A percentile compares a stretch with the other conserved stretches of the same genome.
Evolutionary conservation across 2,797 vertebrate genomes (phyloP).

Genomic region (Discoglossus pictus): DNA sequence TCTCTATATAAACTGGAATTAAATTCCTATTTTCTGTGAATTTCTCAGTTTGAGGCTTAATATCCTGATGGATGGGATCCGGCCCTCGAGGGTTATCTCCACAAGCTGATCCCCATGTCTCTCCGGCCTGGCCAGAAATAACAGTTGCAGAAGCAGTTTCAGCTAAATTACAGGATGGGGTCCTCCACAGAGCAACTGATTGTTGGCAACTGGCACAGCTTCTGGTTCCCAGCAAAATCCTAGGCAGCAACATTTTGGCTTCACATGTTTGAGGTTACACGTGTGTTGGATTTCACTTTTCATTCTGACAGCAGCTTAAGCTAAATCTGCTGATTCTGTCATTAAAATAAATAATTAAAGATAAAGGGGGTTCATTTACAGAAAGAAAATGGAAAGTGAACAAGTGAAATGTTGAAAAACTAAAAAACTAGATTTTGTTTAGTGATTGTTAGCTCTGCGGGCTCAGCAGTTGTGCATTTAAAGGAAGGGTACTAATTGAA

Average conservation of each 20-base stretch:
- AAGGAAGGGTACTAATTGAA: too few relatives aligned
- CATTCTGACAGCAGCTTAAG: too few relatives aligned
- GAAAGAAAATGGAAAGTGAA: too few relatives aligned
- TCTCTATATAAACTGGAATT: constrained; percentile 13
- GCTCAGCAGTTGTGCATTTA: too few relatives aligned
- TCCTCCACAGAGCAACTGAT: constrained; percentile 41
- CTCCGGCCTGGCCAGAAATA: constrained; percentile 31
- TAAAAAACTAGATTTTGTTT: too few relatives aligned
- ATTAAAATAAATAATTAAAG: too few relatives aligned
- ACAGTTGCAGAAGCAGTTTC: constrained; percentile 46
- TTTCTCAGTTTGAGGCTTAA: constrained; percentile 29
- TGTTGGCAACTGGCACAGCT: constrained; percentile 30
- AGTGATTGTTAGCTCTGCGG: too few relatives aligned
- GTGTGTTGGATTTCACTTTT: too few relatives aligned
- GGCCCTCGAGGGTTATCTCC: constrained; percentile 30
- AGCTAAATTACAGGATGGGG: constrained; percentile 42
- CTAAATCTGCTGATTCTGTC: too few relatives aligned
- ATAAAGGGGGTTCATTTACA: too few relatives aligned
- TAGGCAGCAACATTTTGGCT: constrained; percentile 48
- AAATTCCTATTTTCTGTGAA: constrained; percentile 13
- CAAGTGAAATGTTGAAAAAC: too few relatives aligned
- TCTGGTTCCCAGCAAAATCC: constrained; percentile 33
- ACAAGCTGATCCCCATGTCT: constrained; percentile 33
- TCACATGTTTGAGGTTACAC: constrained; percentile 30
- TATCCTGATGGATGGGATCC: constrained; percentile 24